These are phyloP conservation scores for Coendou prehensilis DNA, from an alignment of 2,797 vertebrate species.

Conservation along the genomic window DNA sequence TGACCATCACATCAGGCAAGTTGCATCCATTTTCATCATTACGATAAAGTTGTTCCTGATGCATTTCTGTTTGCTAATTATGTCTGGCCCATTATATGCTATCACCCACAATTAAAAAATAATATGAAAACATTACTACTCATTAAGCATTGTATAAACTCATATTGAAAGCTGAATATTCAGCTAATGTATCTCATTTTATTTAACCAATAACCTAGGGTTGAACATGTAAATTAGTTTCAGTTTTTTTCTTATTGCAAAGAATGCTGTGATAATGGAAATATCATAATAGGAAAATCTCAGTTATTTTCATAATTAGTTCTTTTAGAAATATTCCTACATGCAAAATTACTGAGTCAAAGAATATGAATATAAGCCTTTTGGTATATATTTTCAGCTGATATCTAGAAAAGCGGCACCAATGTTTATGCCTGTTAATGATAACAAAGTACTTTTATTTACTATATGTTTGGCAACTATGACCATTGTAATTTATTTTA, in stretches of 20 bases:
- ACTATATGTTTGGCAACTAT: background rate
- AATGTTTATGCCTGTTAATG: background rate
- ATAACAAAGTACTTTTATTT: background rate
- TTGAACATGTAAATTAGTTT: constrained; percentile 24
- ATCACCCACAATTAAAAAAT: background rate
- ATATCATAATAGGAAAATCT: background rate
- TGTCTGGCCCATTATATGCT: background rate
- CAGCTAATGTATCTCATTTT: constrained; percentile 24
- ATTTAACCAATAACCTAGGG: constrained; percentile 21
- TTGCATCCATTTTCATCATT: background rate
- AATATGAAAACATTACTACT: background rate
- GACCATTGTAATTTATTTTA: background rate
- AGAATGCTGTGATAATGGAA: background rate
- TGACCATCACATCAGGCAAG: background rate
- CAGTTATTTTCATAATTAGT: constrained; percentile 4
- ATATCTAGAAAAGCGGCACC: background rate
- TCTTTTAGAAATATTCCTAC: background rate
- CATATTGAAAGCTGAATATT: constrained; percentile 16
- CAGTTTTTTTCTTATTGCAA: constrained; percentile 26
- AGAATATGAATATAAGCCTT: background rate
- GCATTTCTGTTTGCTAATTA: background rate
- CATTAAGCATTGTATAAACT: constrained; percentile 54
- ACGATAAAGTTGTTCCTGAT: constrained; percentile 8
- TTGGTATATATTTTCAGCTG: background rate
- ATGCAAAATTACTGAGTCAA: background rate